Evolutionary conservation across 2,797 vertebrate genomes (phyloP), one percentile per base, ranked within the genome.

Genomic region (Sylvia borin): DNA sequence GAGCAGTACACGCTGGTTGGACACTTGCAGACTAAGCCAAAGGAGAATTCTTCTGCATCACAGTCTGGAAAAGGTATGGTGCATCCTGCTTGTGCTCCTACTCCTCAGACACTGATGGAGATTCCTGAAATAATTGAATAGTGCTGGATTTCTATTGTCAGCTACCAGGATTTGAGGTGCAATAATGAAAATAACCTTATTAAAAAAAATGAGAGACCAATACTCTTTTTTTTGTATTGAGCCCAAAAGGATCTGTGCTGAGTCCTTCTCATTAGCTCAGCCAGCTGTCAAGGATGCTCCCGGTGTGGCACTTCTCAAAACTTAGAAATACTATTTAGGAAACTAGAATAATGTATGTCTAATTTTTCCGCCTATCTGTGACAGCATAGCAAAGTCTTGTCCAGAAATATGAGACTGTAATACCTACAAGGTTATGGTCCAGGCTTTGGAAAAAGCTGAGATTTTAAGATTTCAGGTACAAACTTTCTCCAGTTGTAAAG

Each of bases 51-150:
- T 86, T 96, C 98, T 26, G 96, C 97, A 79, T 97, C 97, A 31
- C 97, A 97, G 71, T 90, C 96, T 85, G 97, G 96, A 90, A 99
- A 98, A 98, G 99, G 99, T 99, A 97, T 47, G n/a, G 87, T 91
- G 48, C 34, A 50, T 21, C 10, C 54, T 83, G 38, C 47, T 83
- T 2, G 0, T 53, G 48, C 48, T 79, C 29, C 9, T 91, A 13
- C 31, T 64, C 11, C 36, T 93, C 50, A 15, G 22, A 38, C 11
- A 34, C n/a, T 7, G 11, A 18, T 26, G 26, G 26, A 10, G 9
- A 15, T 21, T 51, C n/a, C 55, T 66, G 38, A 78, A 77, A 7
- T 72, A 72, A 31, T 27, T 71, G 25, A 38, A 74, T 48, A 73
- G 25, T 11, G 13, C 18, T 1, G 0, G 4, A 6, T 79, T 50